Evolutionary conservation across 2,888 invertebrate genomes (phyloP).

Genomic region (Ophioninae sp.): DNA sequence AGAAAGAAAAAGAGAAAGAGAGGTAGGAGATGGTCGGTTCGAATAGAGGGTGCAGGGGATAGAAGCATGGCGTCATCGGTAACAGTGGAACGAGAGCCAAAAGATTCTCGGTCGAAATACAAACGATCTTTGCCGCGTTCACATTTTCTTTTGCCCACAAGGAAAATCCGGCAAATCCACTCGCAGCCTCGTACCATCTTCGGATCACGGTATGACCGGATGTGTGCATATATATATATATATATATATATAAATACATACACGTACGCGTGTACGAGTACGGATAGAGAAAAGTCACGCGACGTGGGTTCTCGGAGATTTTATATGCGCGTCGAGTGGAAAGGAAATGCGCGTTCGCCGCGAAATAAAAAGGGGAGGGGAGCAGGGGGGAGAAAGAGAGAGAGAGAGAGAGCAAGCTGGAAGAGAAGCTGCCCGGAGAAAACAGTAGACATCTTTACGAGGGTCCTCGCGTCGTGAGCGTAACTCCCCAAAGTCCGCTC

Average conservation of each 20-base stretch:
- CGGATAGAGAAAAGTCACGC: slow-evolving; percentile 30
- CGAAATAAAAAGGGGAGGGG: slow-evolving; percentile 12
- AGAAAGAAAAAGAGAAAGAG: background rate
- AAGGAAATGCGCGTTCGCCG: slow-evolving; percentile 50
- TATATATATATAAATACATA: too few species aligned
- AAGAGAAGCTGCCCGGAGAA: slow-evolving; percentile 57
- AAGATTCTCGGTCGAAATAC: slow-evolving; percentile 40
- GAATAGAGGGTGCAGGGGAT: too few species aligned
- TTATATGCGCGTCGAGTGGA: slow-evolving; percentile 58
- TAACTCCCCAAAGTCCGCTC: slow-evolving; percentile 69
- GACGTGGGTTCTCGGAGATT: slow-evolving; percentile 41
- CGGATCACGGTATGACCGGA: slow-evolving; percentile 6
- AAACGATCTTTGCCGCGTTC: slow-evolving; percentile 49
- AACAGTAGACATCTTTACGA: slow-evolving; percentile 75
- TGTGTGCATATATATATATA: slow-evolving; percentile 18
- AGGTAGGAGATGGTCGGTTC: background rate
- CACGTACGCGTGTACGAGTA: slow-evolving; percentile 5
- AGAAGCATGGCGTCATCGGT: slow-evolving; percentile 16
- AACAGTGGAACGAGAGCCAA: slow-evolving; percentile 30
- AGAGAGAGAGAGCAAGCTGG: background rate
- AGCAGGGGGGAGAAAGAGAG: background rate
- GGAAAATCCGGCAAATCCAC: slow-evolving; percentile 71
- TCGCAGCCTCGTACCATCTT: slow-evolving; percentile 62
- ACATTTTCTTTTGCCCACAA: slow-evolving; percentile 50
- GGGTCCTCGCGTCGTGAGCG: slow-evolving; percentile 69